Evolutionary conservation across 2,113 vertebrate genomes (phyloP).

Genomic region (Genyomyrus donnyi): DNA sequence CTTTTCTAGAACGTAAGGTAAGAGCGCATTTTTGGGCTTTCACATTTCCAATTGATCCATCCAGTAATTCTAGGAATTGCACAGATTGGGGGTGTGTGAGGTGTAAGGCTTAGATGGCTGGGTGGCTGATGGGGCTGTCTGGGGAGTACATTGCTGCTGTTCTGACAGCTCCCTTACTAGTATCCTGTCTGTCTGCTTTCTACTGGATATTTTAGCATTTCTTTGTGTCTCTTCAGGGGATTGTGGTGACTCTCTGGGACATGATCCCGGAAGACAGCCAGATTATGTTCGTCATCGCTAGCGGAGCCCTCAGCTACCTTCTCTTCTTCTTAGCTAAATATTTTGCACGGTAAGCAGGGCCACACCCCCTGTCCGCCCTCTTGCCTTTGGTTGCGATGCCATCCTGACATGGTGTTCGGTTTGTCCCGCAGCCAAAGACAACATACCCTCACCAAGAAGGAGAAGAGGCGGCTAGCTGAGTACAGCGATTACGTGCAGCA

Average conservation of each 20-base stretch:
- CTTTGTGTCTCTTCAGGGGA: conserved; percentile 37
- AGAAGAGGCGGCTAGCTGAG: conserved; percentile 56
- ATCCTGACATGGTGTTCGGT: conserved; percentile 13
- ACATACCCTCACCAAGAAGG: conserved; percentile 60
- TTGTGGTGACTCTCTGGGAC: conserved; percentile 59
- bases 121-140: neutral
- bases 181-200: neutral
- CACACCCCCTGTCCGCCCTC: neutral
- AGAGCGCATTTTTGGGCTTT: neutral
- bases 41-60: neutral
- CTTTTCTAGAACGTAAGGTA: neutral
- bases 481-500: conserved; percentile 58
- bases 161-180: neutral
- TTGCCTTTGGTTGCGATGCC: neutral
- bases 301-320: conserved; percentile 56
- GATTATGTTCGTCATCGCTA: conserved; percentile 53
- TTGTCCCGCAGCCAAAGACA: conserved; percentile 42
- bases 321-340: conserved; percentile 57
- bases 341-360: conserved; percentile 55
- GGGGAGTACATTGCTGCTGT: neutral
- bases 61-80: neutral
- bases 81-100: neutral
- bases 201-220: neutral
- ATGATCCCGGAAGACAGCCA: conserved; percentile 67
- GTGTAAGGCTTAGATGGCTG: neutral